Percentiles rank a stretch among this genome's conserved stretches.
Evolutionary conservation across 2,797 vertebrate genomes (phyloP).

Genomic region (Neosalanx taihuensis): DNA sequence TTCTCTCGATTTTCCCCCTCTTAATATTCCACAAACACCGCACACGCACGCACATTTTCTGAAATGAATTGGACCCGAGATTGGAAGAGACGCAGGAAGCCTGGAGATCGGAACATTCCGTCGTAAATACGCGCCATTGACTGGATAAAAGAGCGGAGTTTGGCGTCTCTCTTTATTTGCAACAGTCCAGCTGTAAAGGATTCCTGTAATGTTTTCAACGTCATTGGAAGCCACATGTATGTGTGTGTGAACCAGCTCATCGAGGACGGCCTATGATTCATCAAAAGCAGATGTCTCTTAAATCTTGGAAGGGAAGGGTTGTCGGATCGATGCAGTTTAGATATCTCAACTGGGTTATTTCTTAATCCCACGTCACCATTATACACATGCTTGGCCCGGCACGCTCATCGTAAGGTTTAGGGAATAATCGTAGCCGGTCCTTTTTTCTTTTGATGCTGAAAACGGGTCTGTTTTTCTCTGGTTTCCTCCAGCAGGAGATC

Average conservation of each 20-base stretch:
- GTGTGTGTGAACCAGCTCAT: neutral
- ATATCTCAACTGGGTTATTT: too few relatives aligned
- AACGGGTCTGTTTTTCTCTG: neutral
- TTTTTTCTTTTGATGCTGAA: neutral
- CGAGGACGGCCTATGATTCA: neutral
- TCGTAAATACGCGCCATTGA: constrained; percentile 3
- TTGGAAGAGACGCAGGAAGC: constrained; percentile 12
- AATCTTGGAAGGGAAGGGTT: neutral
- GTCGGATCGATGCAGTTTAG: too few relatives aligned
- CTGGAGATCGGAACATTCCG: constrained; percentile 14
- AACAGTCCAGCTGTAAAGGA: constrained; percentile 5
- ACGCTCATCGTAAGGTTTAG: neutral
- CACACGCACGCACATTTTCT: constrained; percentile 6
- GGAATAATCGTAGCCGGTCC: neutral
- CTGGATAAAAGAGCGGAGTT: neutral
- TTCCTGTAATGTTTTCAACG: constrained; percentile 16
- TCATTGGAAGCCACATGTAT: constrained; percentile 10
- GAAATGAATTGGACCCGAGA: constrained; percentile 6
- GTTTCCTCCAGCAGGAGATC: neutral
- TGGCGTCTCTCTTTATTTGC: neutral
- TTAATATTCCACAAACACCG: neutral
- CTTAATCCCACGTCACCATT: too few relatives aligned
- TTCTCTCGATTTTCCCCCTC: too few relatives aligned
- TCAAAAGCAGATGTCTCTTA: constrained; percentile 12
- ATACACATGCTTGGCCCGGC: neutral